These are phyloP conservation scores for Vidua macroura DNA, from an alignment of 2,113 vertebrate species.

Conservation along the genomic window DNA sequence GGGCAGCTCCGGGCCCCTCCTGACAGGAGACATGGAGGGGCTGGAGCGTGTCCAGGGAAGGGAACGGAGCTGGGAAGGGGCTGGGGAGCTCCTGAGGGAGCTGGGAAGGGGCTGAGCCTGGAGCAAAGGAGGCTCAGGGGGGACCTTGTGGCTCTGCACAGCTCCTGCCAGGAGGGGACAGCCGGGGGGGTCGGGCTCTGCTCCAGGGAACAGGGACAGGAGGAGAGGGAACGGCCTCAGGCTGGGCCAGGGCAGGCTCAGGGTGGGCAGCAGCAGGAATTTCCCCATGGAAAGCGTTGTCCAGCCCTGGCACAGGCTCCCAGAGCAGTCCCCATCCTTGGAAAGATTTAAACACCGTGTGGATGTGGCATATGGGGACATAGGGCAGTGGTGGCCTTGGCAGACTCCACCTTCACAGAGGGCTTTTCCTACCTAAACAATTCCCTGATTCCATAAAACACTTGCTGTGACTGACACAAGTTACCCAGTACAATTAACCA, in stretches of 20 bases:
- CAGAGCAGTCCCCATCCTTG: neutral
- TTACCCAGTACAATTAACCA: too few relatives aligned
- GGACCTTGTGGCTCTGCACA: neutral
- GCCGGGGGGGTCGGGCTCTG: neutral
- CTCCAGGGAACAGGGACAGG: neutral
- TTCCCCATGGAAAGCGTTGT: neutral
- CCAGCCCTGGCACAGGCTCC: neutral
- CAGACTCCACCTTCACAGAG: rapidly evolving
- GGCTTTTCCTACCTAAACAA: neutral
- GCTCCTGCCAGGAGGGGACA: neutral
- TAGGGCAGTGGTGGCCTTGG: neutral
- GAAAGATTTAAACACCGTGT: neutral
- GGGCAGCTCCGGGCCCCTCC: neutral
- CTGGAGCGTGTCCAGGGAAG: rapidly evolving
- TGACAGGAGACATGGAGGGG: rapidly evolving
- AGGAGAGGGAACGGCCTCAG: neutral
- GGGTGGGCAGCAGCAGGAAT: neutral
- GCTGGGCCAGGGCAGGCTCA: rapidly evolving
- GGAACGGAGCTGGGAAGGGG: neutral
- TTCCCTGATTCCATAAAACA: neutral
- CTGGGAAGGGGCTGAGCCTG: neutral
- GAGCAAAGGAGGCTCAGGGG: neutral
- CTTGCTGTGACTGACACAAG: neutral
- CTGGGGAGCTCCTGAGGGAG: neutral
- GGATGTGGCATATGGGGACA: neutral